phyloP scores from a whole-genome alignment of 2,888 invertebrate genomes.

The Rhaphigaster nebulosa region DNA sequence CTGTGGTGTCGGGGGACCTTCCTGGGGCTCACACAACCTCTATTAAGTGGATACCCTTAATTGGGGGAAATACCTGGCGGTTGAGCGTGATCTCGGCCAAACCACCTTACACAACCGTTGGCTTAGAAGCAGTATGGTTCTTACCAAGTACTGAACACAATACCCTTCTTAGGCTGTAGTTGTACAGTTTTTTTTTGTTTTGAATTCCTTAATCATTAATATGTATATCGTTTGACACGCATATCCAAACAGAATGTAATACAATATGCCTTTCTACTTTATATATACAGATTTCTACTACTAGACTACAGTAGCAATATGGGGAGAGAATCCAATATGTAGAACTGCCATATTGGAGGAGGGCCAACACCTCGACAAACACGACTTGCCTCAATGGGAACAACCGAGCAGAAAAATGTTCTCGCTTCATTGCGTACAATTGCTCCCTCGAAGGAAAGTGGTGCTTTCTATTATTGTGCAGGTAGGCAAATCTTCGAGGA shows the following conservation, averaged over 20 bases:
- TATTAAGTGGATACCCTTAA: too few species aligned
- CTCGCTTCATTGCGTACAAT: background rate
- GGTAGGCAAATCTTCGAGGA: background rate
- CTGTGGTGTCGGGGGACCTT: too few species aligned
- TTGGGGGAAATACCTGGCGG: too few species aligned
- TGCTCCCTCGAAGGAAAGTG: constrained; percentile 2
- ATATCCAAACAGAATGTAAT: background rate
- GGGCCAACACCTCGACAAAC: background rate
- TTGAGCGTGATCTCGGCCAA: too few species aligned
- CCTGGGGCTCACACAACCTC: too few species aligned
- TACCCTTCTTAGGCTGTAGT: too few species aligned
- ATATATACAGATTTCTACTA: background rate
- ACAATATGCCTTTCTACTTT: background rate
- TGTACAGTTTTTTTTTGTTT: too few species aligned
- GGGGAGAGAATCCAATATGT: background rate
- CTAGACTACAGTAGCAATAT: background rate
- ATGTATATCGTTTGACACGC: too few species aligned
- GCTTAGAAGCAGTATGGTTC: too few species aligned
- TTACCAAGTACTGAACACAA: too few species aligned
- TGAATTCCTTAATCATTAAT: too few species aligned
- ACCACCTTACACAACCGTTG: too few species aligned
- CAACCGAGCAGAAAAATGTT: constrained; percentile 34
- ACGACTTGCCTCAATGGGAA: background rate
- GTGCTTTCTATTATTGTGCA: background rate
- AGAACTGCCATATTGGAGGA: background rate